Evolutionary conservation across 1,140 invertebrate species (phyloP), one percentile per base, ranked within the genome.

Genomic region (Solen grandis): DNA sequence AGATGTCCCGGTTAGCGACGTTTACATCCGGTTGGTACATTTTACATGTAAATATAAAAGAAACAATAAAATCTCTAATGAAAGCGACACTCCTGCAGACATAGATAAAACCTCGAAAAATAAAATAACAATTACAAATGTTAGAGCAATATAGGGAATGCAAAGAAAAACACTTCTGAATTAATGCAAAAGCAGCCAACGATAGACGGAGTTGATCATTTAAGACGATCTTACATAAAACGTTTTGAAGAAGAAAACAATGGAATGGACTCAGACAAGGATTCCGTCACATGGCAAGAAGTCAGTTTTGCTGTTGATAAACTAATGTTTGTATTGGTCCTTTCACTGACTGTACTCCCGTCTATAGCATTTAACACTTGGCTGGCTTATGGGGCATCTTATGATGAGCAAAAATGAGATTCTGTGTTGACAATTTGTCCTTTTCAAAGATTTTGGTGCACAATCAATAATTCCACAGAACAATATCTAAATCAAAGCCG

Each of bases 291-390:
- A 2, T 68, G 65, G 65, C 5, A 68, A 8, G 65, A 68, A 5
- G 38, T 68, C n/a, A 68, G 65, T 31, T 27, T 10, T 36, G 65
- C 65, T 25, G 38, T 68, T 14, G 65, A 68, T n/a, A 35, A 33
- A 27, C 31, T 63, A 36, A 14, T 63, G 5, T 63, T 63, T 35
- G 35, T 36, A n/a, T 3, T 36, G 41, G 22, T 63, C 2, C 19
- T 63, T 19, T 16, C 41, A 3, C 22, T 22, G 70, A 75, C 36
- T n/a, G n/a, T n/a, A n/a, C n/a, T n/a, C n/a, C n/a, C n/a, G n/a
- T n/a, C n/a, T n/a, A n/a, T n/a, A n/a, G n/a, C n/a, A n/a, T n/a
- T n/a, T n/a, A n/a, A n/a, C n/a, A n/a, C n/a, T n/a, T n/a, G n/a
- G n/a, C n/a, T n/a, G n/a, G n/a, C n/a, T n/a, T n/a, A n/a, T n/a